phyloP scores from a whole-genome alignment of 2,797 vertebrate species.

The Aeoliscus strigatus region DNA sequence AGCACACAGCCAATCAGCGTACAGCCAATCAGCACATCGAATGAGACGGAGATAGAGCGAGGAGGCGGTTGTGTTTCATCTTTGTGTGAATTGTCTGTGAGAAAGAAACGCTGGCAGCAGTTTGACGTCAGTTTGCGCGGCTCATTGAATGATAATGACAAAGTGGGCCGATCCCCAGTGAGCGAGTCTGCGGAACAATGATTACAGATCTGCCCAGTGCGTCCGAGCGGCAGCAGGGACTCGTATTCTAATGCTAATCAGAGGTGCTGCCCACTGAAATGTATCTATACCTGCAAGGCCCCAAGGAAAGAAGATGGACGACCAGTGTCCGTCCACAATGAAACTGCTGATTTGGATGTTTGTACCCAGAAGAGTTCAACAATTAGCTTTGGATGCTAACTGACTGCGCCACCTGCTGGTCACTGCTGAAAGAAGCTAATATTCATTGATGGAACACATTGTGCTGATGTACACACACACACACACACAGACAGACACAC shows the following conservation, averaged over 20 bases:
- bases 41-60: conserved; percentile 6
- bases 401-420: conserved; percentile 58
- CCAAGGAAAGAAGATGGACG: conserved; percentile 45
- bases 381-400: conserved; percentile 14
- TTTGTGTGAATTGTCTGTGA: conserved; percentile 29
- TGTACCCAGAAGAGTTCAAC: conserved; percentile 7
- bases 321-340: conserved; percentile 20
- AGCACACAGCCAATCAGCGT: conserved; percentile 17
- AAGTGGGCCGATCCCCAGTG: conserved; percentile 50
- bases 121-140: conserved; percentile 47
- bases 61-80: conserved; percentile 27
- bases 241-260: conserved; percentile 66
- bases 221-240: conserved; percentile 48
- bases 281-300: conserved; percentile 44
- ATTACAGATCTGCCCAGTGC: conserved; percentile 65
- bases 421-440: conserved; percentile 9
- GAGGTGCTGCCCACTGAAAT: conserved; percentile 42
- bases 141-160: conserved; percentile 60
- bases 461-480: too few species aligned
- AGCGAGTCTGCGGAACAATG: conserved; percentile 64
- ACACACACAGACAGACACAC: not conserved
- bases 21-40: conserved; percentile 20
- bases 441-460: not conserved
- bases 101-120: conserved; percentile 45
- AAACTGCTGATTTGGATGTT: conserved; percentile 34